phyloP scores from a whole-genome alignment of 2,888 invertebrate genomes.

The Himalopsyche japonica region DNA sequence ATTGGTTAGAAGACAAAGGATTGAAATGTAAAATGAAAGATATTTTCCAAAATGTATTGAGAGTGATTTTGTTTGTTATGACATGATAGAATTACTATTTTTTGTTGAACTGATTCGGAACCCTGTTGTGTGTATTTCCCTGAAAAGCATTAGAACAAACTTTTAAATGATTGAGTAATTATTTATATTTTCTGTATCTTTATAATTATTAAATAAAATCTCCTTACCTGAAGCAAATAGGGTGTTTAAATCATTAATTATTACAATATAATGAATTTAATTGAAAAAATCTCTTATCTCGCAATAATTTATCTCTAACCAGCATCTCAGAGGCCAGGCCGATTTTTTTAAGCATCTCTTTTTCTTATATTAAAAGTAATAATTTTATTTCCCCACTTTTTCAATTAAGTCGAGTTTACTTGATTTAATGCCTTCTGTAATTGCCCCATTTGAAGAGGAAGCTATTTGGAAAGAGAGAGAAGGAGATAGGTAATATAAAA shows the following conservation, averaged over 20 bases:
- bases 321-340: background rate
- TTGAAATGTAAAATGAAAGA: too few relatives aligned
- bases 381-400: background rate
- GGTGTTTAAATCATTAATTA: background rate
- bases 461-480: background rate
- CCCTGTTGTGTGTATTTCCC: too few relatives aligned
- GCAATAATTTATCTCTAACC: background rate
- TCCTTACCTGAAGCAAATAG: too few relatives aligned
- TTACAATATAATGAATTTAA: background rate
- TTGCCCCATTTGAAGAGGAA: constrained; percentile 23
- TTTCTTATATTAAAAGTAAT: background rate
- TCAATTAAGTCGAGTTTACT: constrained; percentile 2
- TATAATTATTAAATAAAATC: too few relatives aligned
- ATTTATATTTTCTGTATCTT: too few relatives aligned
- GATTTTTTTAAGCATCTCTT: background rate
- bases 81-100: too few relatives aligned
- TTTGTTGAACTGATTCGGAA: too few relatives aligned
- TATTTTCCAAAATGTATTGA: too few relatives aligned
- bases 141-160: too few relatives aligned
- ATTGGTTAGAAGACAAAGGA: too few relatives aligned
- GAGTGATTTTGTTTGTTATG: too few relatives aligned
- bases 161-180: too few relatives aligned
- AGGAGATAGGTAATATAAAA: background rate
- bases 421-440: constrained; percentile 33
- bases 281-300: background rate